Evolutionary conservation across 2,797 vertebrate species (phyloP).

Genomic region (Chaetophractus vellerosus): DNA sequence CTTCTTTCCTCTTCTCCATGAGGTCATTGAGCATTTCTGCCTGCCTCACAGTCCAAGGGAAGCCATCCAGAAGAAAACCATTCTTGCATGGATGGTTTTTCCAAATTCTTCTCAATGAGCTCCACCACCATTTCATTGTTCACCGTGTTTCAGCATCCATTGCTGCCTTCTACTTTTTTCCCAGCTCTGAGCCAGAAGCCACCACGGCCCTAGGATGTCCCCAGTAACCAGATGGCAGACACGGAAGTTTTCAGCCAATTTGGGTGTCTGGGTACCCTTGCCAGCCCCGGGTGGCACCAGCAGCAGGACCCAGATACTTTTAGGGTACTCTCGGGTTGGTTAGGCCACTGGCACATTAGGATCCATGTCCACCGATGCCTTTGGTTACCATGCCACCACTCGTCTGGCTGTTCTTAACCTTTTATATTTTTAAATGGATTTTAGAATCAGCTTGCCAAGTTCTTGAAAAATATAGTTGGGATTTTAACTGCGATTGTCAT

Average conservation of each 20-base stretch:
- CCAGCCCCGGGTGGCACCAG: no score
- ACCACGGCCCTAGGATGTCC: conserved; percentile 98
- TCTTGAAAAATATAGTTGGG: background rate
- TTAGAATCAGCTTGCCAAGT: background rate
- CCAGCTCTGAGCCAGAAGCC: conserved; percentile 95
- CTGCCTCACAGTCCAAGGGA: conserved; percentile 95
- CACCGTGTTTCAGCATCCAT: conserved; percentile 97
- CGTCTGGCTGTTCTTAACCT: no score
- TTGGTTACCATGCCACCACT: no score
- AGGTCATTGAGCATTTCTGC: conserved; percentile 73
- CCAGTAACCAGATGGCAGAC: conserved; percentile 96
- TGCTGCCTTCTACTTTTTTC: conserved; percentile 93
- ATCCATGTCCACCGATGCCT: no score
- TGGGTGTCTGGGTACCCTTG: conserved; percentile 82
- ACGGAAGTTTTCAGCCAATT: conserved; percentile 93
- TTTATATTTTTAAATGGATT: background rate
- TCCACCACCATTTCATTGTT: conserved; percentile 97
- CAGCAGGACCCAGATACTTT: no score
- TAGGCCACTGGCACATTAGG: no score
- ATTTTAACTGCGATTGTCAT: background rate
- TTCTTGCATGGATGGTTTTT: conserved; percentile 91
- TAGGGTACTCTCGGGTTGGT: no score
- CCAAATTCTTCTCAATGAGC: conserved; percentile 94
- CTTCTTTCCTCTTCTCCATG: no score
- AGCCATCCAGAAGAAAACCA: conserved; percentile 90